Base-by-base conservation (phyloP, 2,888 invertebrate genomes). In the Hirtodrosophila confusa region DNA sequence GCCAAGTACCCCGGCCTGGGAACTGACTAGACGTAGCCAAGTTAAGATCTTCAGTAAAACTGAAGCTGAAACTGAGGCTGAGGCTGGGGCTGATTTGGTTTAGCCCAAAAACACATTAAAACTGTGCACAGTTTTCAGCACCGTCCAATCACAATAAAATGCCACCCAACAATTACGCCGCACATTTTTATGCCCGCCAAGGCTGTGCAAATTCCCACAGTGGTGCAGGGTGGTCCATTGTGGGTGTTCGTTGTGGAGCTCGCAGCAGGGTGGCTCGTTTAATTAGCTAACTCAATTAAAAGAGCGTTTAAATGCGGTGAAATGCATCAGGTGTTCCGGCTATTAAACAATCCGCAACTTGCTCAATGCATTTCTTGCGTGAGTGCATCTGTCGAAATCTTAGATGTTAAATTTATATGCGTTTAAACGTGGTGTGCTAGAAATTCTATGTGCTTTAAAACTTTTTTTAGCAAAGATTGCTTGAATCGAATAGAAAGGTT, bases 201-300 rank as follows among this genome's bases (percentile, higher is more conserved):
- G 80, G 85, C 85, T 85, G 85, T 76, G 68, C 56, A 4, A 69
- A 70, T 85, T 85, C 85, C 84, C 85, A 85, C 87, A 83, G 79
- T 64, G 69, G 69, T 58, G 44, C 23, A 27, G 3, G 9, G 56
- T 7, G 7, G 31, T 6, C 41, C 40, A 29, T 48, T 44, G 68
- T 55, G 66, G 56, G 53, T 47, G 57, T 12, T 43, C 23, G 35
- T 0, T 12, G 10, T 29, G 41, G 9, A 0, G 11, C 6, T 6
- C 65, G 8, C 58, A 11, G 45, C 65, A 61, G 66, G 56, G 66
- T 24, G 66, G 71, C 41, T 40, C 78, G 64, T 78, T 86, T 83
- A 83, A 83, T 83, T 86, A 83, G 83, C 76, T 77, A 83, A 83
- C 82, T 86, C 80, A 83, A 83, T 83, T 86, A 86, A 83, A 86